Conservation (phyloP, 2,888 invertebrate genomes). For the Dermolepida albohirtum region DNA sequence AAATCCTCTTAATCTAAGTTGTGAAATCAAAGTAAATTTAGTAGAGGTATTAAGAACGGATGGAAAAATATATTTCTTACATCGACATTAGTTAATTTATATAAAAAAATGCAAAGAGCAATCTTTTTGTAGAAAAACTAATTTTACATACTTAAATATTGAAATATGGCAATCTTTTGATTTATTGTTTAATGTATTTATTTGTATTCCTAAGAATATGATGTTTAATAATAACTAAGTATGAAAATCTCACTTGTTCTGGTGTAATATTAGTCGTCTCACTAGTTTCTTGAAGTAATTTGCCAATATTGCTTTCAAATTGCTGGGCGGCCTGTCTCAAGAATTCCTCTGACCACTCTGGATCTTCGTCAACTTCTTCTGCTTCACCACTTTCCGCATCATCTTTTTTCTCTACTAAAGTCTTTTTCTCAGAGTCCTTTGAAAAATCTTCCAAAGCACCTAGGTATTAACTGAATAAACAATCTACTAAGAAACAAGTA, state of each 20-base stretch:
- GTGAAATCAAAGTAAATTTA: too few species aligned
- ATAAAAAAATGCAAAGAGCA: too few species aligned
- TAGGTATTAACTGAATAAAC: slow-evolving; percentile 55
- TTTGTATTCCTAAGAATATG: too few species aligned
- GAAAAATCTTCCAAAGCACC: slow-evolving; percentile 76
- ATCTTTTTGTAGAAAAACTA: too few species aligned
- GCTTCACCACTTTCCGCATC: slow-evolving; percentile 51
- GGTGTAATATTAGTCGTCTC: slow-evolving; percentile 70
- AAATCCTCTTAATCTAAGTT: slow-evolving; percentile 12
- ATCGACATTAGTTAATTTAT: too few species aligned
- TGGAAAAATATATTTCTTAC: too few species aligned
- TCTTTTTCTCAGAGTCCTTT: slow-evolving; percentile 58
- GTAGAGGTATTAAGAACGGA: too few species aligned
- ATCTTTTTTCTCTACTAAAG: slow-evolving; percentile 58
- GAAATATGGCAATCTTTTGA: too few species aligned
- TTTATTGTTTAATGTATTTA: too few species aligned
- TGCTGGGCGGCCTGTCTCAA: slow-evolving; percentile 77
- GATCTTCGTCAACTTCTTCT: slow-evolving; percentile 50
- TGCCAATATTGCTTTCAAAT: slow-evolving; percentile 77
- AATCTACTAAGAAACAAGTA: slow-evolving; percentile 19
- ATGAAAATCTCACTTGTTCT: slow-evolving; percentile 65
- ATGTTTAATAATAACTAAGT: neutral
- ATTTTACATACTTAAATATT: too few species aligned
- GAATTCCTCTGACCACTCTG: slow-evolving; percentile 80
- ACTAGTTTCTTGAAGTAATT: slow-evolving; percentile 62